Evolutionary conservation across 2,888 invertebrate genomes (phyloP).

Genomic region (Sphaerophoria rueppellii): DNA sequence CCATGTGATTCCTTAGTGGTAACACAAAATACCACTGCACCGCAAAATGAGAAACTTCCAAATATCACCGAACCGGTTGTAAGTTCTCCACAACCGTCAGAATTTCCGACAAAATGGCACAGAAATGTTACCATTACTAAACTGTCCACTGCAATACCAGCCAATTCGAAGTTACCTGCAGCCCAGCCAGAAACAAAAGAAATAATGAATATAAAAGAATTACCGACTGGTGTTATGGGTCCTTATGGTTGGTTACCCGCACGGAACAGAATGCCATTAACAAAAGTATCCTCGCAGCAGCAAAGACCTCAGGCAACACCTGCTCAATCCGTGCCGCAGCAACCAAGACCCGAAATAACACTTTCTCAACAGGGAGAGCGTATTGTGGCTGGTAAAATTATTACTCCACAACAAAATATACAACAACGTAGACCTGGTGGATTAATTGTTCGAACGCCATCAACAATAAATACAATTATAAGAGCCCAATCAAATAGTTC

Average conservation of each 20-base stretch:
- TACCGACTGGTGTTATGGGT: too few relatives aligned
- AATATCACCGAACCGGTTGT: too few relatives aligned
- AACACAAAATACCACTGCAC: background rate
- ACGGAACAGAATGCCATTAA: too few relatives aligned
- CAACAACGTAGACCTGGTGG: background rate
- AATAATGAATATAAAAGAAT: too few relatives aligned
- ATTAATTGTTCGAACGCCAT: conserved; percentile 52
- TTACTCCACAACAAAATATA: background rate
- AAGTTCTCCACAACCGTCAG: too few relatives aligned
- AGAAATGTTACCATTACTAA: conserved; percentile 47
- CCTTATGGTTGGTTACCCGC: too few relatives aligned
- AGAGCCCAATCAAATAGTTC: background rate
- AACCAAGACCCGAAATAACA: background rate
- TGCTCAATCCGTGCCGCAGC: background rate
- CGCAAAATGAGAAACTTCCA: too few relatives aligned
- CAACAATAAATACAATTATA: conserved; percentile 49
- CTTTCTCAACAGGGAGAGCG: background rate
- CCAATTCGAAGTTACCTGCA: too few relatives aligned
- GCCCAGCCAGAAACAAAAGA: too few relatives aligned
- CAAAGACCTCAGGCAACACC: too few relatives aligned
- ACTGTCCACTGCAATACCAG: too few relatives aligned
- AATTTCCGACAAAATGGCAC: conserved; percentile 22
- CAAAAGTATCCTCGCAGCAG: too few relatives aligned
- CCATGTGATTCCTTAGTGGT: background rate
- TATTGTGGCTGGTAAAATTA: background rate